Conservation (phyloP, 2,888 invertebrate species). For the Ennomos erosarius region DNA sequence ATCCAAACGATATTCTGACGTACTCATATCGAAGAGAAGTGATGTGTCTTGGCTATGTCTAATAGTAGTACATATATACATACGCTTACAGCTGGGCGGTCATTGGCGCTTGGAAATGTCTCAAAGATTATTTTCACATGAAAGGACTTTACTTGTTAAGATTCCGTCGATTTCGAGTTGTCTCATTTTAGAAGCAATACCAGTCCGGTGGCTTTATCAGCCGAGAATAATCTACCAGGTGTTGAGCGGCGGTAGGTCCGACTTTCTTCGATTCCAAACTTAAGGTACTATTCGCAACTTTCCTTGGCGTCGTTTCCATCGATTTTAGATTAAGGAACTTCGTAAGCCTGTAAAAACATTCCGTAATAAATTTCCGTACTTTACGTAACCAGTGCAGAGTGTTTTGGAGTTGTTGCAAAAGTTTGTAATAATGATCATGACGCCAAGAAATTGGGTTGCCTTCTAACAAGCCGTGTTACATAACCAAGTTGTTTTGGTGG, state of each 20-base stretch:
- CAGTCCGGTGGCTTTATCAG: conserved; percentile 68
- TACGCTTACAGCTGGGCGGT: conserved; percentile 27
- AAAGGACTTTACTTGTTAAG: conserved; percentile 48
- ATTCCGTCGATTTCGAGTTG: conserved; percentile 63
- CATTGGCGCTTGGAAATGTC: conserved; percentile 34
- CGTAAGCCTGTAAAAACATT: conserved; percentile 79
- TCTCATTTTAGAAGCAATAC: conserved; percentile 60
- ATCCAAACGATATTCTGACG: conserved; percentile 43
- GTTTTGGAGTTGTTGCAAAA: conserved; percentile 60
- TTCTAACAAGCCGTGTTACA: conserved; percentile 29
- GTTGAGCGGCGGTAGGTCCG: conserved; percentile 72
- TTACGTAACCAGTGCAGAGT: conserved; percentile 60
- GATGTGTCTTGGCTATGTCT: too few relatives aligned
- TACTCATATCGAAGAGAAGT: neutral
- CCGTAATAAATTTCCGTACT: conserved; percentile 75
- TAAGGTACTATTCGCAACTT: conserved; percentile 80
- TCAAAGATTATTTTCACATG: conserved; percentile 29
- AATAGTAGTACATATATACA: neutral
- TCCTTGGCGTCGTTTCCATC: conserved; percentile 77
- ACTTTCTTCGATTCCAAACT: conserved; percentile 77
- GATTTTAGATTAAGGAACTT: conserved; percentile 84
- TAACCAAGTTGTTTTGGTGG: conserved; percentile 21
- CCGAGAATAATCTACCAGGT: conserved; percentile 76
- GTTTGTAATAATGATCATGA: conserved; percentile 59
- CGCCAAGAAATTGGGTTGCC: conserved; percentile 42